Base-by-base conservation (phyloP, 2,888 invertebrate genomes). In the Podotricha telesiphe region DNA sequence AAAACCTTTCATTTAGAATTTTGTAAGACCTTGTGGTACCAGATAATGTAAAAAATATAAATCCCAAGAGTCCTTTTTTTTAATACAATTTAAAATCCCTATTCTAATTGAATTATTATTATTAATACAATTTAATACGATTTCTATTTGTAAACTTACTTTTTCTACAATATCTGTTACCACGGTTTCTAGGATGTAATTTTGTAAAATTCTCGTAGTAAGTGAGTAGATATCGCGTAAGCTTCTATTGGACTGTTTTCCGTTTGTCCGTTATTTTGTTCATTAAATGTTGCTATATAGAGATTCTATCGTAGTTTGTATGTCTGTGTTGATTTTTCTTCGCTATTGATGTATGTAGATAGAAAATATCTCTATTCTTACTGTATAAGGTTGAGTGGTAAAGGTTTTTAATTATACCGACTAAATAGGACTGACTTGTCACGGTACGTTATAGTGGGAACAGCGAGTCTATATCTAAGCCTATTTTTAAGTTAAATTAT, bases 251-350 rank as follows among this genome's bases (percentile, higher is more conserved):
- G 69, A 74, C 73, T 71, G 69, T 71, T 71, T 73, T 73, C 17
- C 47, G 55, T 76, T 69, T n/a, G 51, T 73, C 69, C 69, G 37
- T 68, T n/a, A 55, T 73, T 78, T 51, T 51, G 75, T 78, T 78
- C 42, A 72, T 76, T 78, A 72, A 73, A 73, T 71, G 77, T 80
- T 78, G 75, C 75, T 74, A 67, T 74, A 70, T 74, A 74, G 65
- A 77, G 45, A 77, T 77, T 79, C 72, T 79, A 78, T 75, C 67
- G 74, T 77, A 76, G 75, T 75, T 76, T 61, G 58, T 67, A 70
- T 51, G 22, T 51, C 67, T 67, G 22, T 70, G 53, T 70, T 68
- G 37, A 70, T 70, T 70, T 70, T 6, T 59, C 51, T 47, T 22
- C 47, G 67, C 67, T 70, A 59, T 70, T 64, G 45, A 67, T 64